Base-by-base conservation (phyloP, 2,888 invertebrate species). In the Rhaphigaster nebulosa region DNA sequence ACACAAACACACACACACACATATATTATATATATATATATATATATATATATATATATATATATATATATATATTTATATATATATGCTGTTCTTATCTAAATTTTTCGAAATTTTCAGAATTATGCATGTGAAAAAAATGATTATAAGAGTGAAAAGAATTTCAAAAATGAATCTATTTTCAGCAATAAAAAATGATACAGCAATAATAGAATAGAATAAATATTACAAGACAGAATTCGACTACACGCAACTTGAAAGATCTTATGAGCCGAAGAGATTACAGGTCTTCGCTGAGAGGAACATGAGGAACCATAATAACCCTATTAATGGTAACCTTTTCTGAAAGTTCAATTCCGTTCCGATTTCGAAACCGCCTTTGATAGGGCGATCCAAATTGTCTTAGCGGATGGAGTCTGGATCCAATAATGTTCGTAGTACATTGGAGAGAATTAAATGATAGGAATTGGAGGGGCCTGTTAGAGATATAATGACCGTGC, bases 361-460 rank as follows among this genome's bases (percentile, higher is more conserved):
- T 88, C 54, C 88, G 88, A 88, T 60, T 88, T 88, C 60, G 54
- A 88, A 54, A 54, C 88, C 88, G 50, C 88, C 88, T 54, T 54
- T 60, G 41, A 84, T 41, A 45, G 45, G 84, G 45, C 84, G 84
- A 84, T 84, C 84, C 84, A 84, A 84, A 84, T 84, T 84, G 84
- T 84, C 84, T 84, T 84, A 50, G 45, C 45, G 84, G 84, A 84
- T 45, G 45, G 45, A 50, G n/a, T 50, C 45, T 50, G 45, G 45
- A 84, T 84, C 84, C 84, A 84, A 84, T 84, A 84, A 84, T 84
- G 84, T 84, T 84, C 84, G 84, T 84, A 84, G 84, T 45, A 45
- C 45, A 50, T 45, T 45, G 84, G 45, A 50, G 84, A 50, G 45
- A 45, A 84, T 84, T 84, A 84, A 84, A 84, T 45, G 84, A 84